Base-by-base conservation (phyloP, 1,140 invertebrate genomes). In the Aphelenchoides avenae region DNA sequence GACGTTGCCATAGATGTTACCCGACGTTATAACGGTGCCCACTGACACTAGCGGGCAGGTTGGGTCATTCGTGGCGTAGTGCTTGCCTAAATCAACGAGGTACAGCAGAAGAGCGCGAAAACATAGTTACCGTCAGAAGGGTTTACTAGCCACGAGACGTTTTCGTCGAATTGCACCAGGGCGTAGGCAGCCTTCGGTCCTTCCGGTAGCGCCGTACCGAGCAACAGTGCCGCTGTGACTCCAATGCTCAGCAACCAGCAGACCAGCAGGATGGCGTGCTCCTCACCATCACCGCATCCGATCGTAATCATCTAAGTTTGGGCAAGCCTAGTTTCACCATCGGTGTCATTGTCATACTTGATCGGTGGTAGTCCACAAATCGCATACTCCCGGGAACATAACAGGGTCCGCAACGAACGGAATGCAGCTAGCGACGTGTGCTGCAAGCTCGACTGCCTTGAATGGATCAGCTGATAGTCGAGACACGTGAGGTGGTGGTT, bases 101-200 rank as follows among this genome's bases (percentile, higher is more conserved):
- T 15, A 24, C 3, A 51, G 7, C 13, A 30, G 4, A 30, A 27
- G 36, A 1, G 18, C 24, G 20, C 7, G 37, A 52, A 27, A 49
- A 13, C 52, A 6, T 55, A 13, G 22, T 52, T 37, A 64, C 59
- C 65, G 40, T 61, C 37, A 37, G 15, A 37, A 2, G 65, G 61
- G 26, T 65, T 68, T 22, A 71, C 53, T 4, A 67, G 27, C 30
- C 59, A 66, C 1, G 44, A 29, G n/a, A 46, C 27, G 36, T 39
- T 27, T 11, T 39, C 36, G 20, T 51, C 33, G 24, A 71, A 63
- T 34, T 71, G 11, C 22, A 52, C 53, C 7, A 67, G 40, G 3
- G 71, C 66, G 41, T 50, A 69, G 15, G 68, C 68, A 5, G 33
- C 40, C 22, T 71, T 70, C 1, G 61, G 37, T 20, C 68, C 68